phyloP scores from a whole-genome alignment of 2,797 vertebrate genomes.

The Cygnus olor region DNA sequence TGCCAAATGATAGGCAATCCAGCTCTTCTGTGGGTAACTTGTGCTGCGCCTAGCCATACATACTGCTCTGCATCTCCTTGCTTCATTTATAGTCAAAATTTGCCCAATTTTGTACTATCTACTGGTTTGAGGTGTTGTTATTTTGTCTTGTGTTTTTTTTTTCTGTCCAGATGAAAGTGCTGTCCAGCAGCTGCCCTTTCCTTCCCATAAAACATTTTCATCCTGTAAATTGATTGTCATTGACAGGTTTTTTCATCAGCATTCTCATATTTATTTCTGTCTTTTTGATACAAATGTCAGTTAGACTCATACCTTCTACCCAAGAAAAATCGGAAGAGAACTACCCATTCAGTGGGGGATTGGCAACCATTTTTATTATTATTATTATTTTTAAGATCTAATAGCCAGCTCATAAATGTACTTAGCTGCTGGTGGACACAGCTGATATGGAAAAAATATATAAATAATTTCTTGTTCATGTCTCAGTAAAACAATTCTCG shows the following conservation, averaged over 20 bases:
- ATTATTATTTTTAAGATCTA: not conserved
- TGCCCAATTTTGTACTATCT: not conserved
- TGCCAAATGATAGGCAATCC: not conserved
- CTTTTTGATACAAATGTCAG: not conserved
- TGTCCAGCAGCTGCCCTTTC: not conserved
- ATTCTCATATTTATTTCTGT: not conserved
- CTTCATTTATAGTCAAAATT: not conserved
- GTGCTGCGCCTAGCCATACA: not conserved
- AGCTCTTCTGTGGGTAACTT: not conserved
- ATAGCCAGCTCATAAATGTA: not conserved
- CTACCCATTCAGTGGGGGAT: not conserved
- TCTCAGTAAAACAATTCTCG: not conserved
- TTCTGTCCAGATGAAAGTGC: not conserved
- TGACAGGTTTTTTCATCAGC: not conserved
- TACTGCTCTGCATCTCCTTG: not conserved
- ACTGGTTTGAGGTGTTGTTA: not conserved
- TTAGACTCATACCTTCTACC: not conserved
- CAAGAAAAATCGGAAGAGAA: not conserved
- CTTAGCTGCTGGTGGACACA: not conserved
- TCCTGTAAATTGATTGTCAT: not conserved
- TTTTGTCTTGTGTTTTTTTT: not conserved
- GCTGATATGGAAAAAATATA: not conserved
- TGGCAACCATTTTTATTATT: not conserved
- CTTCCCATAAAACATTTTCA: not conserved
- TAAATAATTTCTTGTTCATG: not conserved